A percentile compares a stretch with the other conserved stretches of the same genome.
phyloP scores from a whole-genome alignment of 2,113 vertebrate species.

The Apteryx owenii region DNA sequence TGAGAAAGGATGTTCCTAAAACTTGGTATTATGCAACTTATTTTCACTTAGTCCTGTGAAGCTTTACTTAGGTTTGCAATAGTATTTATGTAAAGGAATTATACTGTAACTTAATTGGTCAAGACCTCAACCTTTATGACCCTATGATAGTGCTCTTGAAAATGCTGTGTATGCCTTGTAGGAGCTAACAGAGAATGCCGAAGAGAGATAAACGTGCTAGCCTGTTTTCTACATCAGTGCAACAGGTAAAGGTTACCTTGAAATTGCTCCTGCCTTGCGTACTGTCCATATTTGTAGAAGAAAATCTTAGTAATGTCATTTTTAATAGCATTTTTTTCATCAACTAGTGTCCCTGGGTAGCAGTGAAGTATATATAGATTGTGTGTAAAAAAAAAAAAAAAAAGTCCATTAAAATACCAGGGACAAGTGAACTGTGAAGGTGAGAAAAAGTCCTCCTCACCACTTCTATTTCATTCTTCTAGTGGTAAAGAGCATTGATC shows the following conservation, averaged over 20 bases:
- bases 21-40: neutral
- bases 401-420: neutral
- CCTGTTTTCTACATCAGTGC: neutral
- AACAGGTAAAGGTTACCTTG: neutral
- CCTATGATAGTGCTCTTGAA: neutral
- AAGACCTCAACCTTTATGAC: neutral
- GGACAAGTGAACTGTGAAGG: conserved; percentile 59
- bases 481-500: conserved; percentile 43
- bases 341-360: neutral
- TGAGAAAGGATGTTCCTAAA: neutral
- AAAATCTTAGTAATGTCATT: neutral
- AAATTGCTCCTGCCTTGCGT: neutral
- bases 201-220: neutral
- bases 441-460: conserved; percentile 20
- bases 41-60: neutral
- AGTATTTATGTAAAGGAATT: neutral
- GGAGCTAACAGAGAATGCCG: neutral
- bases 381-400: neutral
- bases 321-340: conserved; percentile 28
- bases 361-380: neutral
- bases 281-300: neutral
- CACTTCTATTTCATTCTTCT: neutral
- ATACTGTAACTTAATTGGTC: neutral
- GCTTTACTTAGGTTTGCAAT: neutral
- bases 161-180: neutral